phyloP scores from a whole-genome alignment of 1,140 invertebrate genomes.

The Pteromalus puparum region DNA sequence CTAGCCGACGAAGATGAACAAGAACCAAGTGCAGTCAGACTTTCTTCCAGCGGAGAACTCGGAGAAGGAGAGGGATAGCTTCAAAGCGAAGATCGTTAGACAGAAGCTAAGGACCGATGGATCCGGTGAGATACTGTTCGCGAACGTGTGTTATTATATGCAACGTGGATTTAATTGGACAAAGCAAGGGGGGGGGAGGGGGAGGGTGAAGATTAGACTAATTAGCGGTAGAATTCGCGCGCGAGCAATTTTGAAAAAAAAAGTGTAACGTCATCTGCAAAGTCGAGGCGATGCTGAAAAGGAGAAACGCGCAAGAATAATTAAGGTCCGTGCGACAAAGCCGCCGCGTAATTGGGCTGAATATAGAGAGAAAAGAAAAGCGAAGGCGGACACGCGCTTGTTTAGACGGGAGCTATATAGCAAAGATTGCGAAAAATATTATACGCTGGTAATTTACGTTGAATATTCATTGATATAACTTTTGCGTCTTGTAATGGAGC shows the following conservation, averaged over 20 bases:
- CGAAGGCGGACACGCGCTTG: too few species aligned
- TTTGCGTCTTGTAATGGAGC: too few species aligned
- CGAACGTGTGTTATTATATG: too few species aligned
- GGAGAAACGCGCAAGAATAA: not conserved
- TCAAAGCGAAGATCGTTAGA: constrained; percentile 54
- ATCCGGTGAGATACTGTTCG: constrained; percentile 54
- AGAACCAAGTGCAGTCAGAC: constrained; percentile 53
- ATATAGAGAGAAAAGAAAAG: too few species aligned
- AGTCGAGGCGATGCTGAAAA: not conserved
- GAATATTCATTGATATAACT: too few species aligned
- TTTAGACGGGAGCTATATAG: too few species aligned
- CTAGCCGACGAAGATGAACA: too few species aligned
- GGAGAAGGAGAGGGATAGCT: constrained; percentile 49
- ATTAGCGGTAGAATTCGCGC: not conserved
- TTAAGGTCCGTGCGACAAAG: constrained; percentile 27
- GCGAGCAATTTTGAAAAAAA: not conserved
- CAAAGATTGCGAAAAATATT: too few species aligned
- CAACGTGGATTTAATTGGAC: not conserved
- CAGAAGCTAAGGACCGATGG: constrained; percentile 52
- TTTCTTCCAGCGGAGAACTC: constrained; percentile 56
- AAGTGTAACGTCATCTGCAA: not conserved
- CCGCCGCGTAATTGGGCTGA: not conserved
- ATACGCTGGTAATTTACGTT: too few species aligned
- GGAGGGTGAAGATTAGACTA: not conserved
- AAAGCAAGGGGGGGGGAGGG: too few species aligned